phyloP scores from a whole-genome alignment of 2,113 vertebrate species.

The Echinops telfairi region DNA sequence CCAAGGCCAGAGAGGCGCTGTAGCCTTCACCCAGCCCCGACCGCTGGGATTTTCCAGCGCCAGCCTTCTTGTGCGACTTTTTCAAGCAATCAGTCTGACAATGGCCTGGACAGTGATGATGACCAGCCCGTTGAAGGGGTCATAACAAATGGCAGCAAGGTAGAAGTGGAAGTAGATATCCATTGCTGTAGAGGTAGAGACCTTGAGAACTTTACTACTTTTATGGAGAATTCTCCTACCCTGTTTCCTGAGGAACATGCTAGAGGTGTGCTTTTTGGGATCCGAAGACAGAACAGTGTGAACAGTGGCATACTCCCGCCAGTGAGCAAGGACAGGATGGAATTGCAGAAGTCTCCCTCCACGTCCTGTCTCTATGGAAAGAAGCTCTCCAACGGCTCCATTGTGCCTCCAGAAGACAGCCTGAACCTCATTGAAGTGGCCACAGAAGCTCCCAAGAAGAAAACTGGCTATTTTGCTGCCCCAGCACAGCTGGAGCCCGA shows the following conservation, averaged over 20 bases:
- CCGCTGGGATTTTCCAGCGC: slow-evolving; percentile 92
- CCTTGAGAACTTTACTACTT: slow-evolving; percentile 78
- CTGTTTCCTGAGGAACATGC: slow-evolving; percentile 84
- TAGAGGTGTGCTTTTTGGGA: slow-evolving; percentile 85
- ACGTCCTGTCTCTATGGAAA: slow-evolving; percentile 95
- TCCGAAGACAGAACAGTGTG: slow-evolving; percentile 93
- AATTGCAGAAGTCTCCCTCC: slow-evolving; percentile 95
- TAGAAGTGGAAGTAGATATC: slow-evolving; percentile 98
- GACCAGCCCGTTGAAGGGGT: slow-evolving; percentile 95
- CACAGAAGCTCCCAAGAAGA: slow-evolving; percentile 96
- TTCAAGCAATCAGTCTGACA: slow-evolving; percentile 97
- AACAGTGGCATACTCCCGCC: slow-evolving; percentile 90
- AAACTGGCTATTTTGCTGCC: slow-evolving; percentile 97
- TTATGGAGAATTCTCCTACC: background rate
- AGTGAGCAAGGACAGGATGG: slow-evolving; percentile 90
- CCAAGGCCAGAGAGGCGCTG: slow-evolving; percentile 93
- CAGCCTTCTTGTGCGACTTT: slow-evolving; percentile 95
- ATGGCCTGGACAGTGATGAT: slow-evolving; percentile 96
- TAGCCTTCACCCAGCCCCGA: slow-evolving; percentile 93
- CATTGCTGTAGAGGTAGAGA: slow-evolving; percentile 93
- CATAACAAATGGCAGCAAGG: slow-evolving; percentile 95
- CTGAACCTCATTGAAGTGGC: slow-evolving; percentile 98
- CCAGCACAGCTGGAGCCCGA: slow-evolving; percentile 96
- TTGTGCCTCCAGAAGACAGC: slow-evolving; percentile 96
- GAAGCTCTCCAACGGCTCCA: slow-evolving; percentile 96